Evolutionary conservation across 2,888 invertebrate genomes (phyloP).

Genomic region (Apamea sordens): DNA sequence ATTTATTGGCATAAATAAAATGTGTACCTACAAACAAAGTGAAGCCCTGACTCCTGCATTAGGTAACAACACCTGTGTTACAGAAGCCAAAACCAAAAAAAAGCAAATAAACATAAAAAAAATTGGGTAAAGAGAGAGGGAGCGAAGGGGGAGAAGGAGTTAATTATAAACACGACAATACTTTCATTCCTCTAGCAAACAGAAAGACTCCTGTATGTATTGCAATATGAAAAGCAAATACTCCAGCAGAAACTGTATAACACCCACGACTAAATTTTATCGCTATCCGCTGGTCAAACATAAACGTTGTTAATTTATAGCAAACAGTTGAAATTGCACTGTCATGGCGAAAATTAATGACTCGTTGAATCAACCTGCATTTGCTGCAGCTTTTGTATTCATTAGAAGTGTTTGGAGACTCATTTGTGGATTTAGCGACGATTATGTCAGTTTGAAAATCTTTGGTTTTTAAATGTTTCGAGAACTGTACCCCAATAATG

Average conservation of each 20-base stretch:
- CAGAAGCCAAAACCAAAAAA: too few relatives aligned
- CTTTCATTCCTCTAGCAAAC: background rate
- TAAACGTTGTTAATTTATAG: conserved; percentile 77
- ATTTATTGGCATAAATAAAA: too few relatives aligned
- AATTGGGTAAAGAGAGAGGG: too few relatives aligned
- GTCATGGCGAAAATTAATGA: conserved; percentile 83
- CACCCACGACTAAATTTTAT: conserved; percentile 46
- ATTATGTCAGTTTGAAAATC: background rate
- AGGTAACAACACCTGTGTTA: too few relatives aligned
- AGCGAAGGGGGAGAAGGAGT: too few relatives aligned
- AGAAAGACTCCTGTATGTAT: background rate
- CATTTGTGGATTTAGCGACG: conserved; percentile 10
- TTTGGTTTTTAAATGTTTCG: background rate
- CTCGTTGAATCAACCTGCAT: conserved; percentile 73
- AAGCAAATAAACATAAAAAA: too few relatives aligned
- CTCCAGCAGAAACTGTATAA: background rate
- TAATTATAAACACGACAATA: background rate
- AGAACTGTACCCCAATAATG: background rate
- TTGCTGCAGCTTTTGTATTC: conserved; percentile 41
- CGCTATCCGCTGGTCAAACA: conserved; percentile 71
- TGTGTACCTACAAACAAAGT: too few relatives aligned
- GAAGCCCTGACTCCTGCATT: too few relatives aligned
- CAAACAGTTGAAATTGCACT: conserved; percentile 82
- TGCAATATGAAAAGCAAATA: conserved; percentile 31
- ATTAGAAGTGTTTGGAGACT: conserved; percentile 26